phyloP scores from a whole-genome alignment of 2,888 invertebrate genomes.

The Lordiphosa fenestrarum region DNA sequence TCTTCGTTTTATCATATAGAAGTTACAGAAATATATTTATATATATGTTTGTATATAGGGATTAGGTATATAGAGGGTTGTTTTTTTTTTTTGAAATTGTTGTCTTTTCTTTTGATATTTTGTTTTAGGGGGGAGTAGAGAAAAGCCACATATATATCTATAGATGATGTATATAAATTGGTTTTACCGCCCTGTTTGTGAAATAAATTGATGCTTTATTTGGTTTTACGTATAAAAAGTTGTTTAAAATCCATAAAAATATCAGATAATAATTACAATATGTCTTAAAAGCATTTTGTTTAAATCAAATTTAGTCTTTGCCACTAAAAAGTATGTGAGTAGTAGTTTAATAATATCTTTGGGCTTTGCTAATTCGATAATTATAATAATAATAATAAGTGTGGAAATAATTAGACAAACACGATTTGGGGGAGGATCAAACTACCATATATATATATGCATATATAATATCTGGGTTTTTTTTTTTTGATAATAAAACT shows the following conservation, averaged over 20 bases:
- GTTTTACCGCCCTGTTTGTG: slow-evolving; percentile 45
- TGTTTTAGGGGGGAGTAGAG: slow-evolving; percentile 16
- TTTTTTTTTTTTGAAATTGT: slow-evolving; percentile 30
- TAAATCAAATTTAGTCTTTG: slow-evolving; percentile 64
- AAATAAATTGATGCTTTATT: slow-evolving; percentile 11
- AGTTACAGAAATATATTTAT: slow-evolving; percentile 69
- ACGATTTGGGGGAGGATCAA: slow-evolving; percentile 15
- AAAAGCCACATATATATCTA: slow-evolving; percentile 7
- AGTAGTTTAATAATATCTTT: slow-evolving; percentile 69
- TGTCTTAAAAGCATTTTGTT: slow-evolving; percentile 62
- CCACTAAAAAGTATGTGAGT: slow-evolving; percentile 50
- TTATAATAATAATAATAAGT: slow-evolving; percentile 10
- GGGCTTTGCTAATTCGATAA: slow-evolving; percentile 60
- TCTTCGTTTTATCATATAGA: slow-evolving; percentile 54
- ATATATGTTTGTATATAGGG: slow-evolving; percentile 35
- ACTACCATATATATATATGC: slow-evolving; percentile 54
- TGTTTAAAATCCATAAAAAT: slow-evolving; percentile 68
- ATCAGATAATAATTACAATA: slow-evolving; percentile 69
- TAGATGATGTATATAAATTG: slow-evolving; percentile 24
- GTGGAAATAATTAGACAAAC: slow-evolving; percentile 33
- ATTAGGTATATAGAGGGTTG: slow-evolving; percentile 35
- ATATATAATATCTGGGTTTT: slow-evolving; percentile 29
- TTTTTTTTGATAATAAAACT: slow-evolving; percentile 13
- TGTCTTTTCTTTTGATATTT: slow-evolving; percentile 17
- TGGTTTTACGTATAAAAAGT: slow-evolving; percentile 68